A percentile compares a stretch with the other conserved stretches of the same genome.
Evolutionary conservation across 2,888 invertebrate genomes (phyloP).

Genomic region (Anoncus sp.): DNA sequence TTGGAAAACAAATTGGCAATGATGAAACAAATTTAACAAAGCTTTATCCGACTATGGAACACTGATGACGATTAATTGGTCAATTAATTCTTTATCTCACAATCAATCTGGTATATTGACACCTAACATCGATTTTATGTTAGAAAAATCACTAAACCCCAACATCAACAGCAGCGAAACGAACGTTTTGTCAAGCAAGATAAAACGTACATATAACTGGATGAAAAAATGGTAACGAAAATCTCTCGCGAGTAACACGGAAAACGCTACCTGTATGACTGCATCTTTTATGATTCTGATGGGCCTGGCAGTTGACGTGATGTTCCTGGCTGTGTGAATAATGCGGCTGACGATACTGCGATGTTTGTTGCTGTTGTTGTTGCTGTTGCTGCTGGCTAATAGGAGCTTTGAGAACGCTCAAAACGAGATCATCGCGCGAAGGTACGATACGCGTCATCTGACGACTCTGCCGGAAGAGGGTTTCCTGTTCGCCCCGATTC

Average conservation of each 20-base stretch:
- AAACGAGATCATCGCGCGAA: slow-evolving; percentile 84
- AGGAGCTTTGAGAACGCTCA: slow-evolving; percentile 86
- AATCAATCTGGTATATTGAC: neutral
- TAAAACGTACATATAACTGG: neutral
- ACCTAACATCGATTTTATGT: neutral
- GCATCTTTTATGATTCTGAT: slow-evolving; percentile 75
- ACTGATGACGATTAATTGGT: neutral
- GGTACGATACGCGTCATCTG: slow-evolving; percentile 83
- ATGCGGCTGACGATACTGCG: slow-evolving; percentile 66
- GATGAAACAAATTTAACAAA: neutral
- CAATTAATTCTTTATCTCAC: neutral
- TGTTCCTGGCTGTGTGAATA: slow-evolving; percentile 70
- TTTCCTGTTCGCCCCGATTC: slow-evolving; percentile 88
- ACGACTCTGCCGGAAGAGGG: slow-evolving; percentile 86
- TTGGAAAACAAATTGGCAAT: slow-evolving; percentile 2
- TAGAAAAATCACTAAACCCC: neutral
- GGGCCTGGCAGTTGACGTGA: slow-evolving; percentile 77
- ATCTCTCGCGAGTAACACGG: neutral
- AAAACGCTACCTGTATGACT: slow-evolving; percentile 73
- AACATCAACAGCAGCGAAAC: slow-evolving; percentile 36
- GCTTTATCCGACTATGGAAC: neutral
- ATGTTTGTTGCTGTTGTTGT: slow-evolving; percentile 57
- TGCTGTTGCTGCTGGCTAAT: slow-evolving; percentile 75
- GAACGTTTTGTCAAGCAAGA: slow-evolving; percentile 16
- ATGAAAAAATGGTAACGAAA: neutral